Percentiles rank a stretch among this genome's conserved stretches.
phyloP scores from a whole-genome alignment of 2,888 invertebrate species.

The Drosophila paracracens region DNA sequence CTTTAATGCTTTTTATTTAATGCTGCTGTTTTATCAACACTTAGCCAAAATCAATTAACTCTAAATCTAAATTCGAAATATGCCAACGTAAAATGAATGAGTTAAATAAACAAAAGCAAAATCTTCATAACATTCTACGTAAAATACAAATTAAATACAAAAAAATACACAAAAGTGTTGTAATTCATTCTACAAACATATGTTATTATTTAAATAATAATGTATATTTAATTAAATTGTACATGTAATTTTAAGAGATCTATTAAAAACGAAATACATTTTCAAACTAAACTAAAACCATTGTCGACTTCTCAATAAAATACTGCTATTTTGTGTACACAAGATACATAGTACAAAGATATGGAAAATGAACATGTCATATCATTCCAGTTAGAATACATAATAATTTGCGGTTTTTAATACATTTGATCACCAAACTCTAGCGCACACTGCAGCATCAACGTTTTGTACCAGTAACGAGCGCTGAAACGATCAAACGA shows the following conservation, averaged over 20 bases:
- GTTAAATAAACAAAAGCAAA: conserved; percentile 36
- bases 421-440: not conserved
- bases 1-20: conserved; percentile 14
- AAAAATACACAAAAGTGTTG: conserved; percentile 17
- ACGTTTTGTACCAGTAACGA: not conserved
- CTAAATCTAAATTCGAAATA: conserved; percentile 35
- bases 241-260: conserved; percentile 42
- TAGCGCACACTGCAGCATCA: not conserved
- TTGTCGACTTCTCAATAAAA: not conserved
- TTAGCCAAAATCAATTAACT: conserved; percentile 55
- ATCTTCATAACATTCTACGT: conserved; percentile 56
- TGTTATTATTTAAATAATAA: conserved; percentile 43
- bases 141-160: conserved; percentile 16
- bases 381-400: not conserved
- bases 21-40: conserved; percentile 32
- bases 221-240: conserved; percentile 39
- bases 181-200: conserved; percentile 21
- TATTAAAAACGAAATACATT: conserved; percentile 37
- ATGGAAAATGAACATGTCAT: not conserved
- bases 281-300: conserved; percentile 21
- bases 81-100: conserved; percentile 45
- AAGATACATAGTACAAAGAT: not conserved
- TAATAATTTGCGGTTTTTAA: not conserved
- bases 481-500: not conserved
- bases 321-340: not conserved